These are phyloP conservation scores for Caenorhabditis zanzibari DNA, from an alignment of 2,888 invertebrate genomes.

Conservation along the genomic window DNA sequence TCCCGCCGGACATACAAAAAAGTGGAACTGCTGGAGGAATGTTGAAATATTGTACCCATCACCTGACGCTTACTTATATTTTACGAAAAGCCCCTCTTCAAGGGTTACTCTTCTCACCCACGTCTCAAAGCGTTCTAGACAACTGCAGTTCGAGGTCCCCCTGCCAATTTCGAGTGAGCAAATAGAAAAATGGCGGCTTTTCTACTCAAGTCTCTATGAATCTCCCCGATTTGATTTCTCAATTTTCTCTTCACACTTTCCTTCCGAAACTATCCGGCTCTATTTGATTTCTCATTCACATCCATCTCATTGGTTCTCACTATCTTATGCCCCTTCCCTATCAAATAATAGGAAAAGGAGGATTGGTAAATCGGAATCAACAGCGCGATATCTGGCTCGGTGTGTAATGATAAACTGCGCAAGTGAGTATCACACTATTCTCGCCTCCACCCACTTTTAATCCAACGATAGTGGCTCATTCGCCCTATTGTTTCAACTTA, in stretches of 20 bases:
- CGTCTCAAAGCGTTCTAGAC: constrained; percentile 17
- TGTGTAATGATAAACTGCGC: constrained; percentile 65
- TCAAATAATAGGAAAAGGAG: constrained; percentile 41
- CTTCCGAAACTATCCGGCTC: constrained; percentile 17
- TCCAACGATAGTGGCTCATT: constrained; percentile 42
- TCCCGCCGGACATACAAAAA: background rate
- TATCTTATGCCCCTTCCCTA: constrained; percentile 21
- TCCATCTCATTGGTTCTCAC: constrained; percentile 17
- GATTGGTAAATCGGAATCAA: constrained; percentile 25
- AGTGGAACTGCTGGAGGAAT: background rate
- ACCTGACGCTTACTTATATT: constrained; percentile 44
- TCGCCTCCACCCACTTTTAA: constrained; percentile 55
- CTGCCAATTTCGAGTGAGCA: constrained; percentile 40
- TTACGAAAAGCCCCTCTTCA: background rate
- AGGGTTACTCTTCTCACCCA: constrained; percentile 22
- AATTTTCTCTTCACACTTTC: constrained; percentile 43
- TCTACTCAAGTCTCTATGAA: background rate
- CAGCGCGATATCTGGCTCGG: constrained; percentile 61
- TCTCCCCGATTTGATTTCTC: background rate
- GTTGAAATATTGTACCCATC: constrained; percentile 54
- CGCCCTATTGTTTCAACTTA: constrained; percentile 58
- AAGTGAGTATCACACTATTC: constrained; percentile 61
- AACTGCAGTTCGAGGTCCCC: constrained; percentile 4
- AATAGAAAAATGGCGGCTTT: constrained; percentile 24
- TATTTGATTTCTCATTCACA: constrained; percentile 55